Base-by-base conservation (phyloP, 2,888 invertebrate species). In the Aspidiotus rigidus region DNA sequence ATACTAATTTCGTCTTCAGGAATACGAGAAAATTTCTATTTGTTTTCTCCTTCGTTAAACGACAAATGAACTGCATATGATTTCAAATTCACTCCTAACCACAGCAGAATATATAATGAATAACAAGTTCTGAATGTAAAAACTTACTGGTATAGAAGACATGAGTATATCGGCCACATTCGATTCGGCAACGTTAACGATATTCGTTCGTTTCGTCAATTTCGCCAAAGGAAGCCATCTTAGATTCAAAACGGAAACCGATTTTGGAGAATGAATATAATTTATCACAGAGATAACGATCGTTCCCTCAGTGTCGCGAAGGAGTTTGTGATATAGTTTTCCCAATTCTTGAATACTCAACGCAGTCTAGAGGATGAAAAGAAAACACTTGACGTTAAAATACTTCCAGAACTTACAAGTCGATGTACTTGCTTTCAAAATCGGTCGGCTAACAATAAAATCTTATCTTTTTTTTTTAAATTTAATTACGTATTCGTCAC, bases 261-360 rank as follows among this genome's bases (percentile, higher is more conserved):
- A 82, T 80, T 96, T 96, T 53, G 89, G 87, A 28, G 89, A 88
- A 76, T 86, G 85, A 70, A 90, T 81, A 74, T 85, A 84, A 77
- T 90, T 90, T 72, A 95, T 87, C 73, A 93, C 90, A 53, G 91
- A 90, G 60, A 99, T 81, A 6, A 98, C 93, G 53, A 94, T 85
- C 1, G 93, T 93, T 59, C 96, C 96, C 77, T 92, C 87, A 0
- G 87, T 83, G 78, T 97, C 95, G 73, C 88, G 83, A 54, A 98
- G 80, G 0, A 96, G 94, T 75, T 90, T 90, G 80, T 94, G 90
- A 80, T 91, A 95, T 60, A 98, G 81, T 78, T 95, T 93, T 7
- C 99, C 98, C 75, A 99, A 83, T 78, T 99, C 96, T 76, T 92
- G 91, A 70, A 94, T 84, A 74, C 95, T 92, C 7, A 94, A 80